These are phyloP conservation scores for Arenicola marina DNA, from an alignment of 2,888 invertebrate species.

Conservation along the genomic window DNA sequence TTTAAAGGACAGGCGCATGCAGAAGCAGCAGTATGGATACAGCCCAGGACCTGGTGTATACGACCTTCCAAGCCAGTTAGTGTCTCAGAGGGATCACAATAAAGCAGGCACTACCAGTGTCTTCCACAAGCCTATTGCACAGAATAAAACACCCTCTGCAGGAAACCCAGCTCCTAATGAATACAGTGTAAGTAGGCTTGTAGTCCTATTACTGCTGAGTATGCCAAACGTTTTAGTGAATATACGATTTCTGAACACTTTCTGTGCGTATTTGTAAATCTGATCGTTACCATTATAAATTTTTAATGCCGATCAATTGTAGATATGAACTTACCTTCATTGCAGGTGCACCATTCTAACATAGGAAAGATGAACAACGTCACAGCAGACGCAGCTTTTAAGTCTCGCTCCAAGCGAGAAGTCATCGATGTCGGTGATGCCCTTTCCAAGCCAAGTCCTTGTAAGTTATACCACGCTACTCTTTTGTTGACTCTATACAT, in stretches of 20 bases:
- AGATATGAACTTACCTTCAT: too few relatives aligned
- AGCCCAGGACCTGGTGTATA: conserved; percentile 55
- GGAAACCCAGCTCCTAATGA: conserved; percentile 54
- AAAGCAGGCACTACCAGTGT: conserved; percentile 43
- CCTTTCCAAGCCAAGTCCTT: conserved; percentile 48
- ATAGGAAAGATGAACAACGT: conserved; percentile 41
- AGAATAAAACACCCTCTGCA: conserved; percentile 32
- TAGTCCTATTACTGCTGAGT: too few relatives aligned
- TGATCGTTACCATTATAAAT: too few relatives aligned
- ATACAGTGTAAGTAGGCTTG: conserved; percentile 55
- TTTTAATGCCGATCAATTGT: too few relatives aligned
- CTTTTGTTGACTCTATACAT: too few relatives aligned
- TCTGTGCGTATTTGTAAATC: too few relatives aligned
- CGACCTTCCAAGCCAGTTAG: conserved; percentile 42
- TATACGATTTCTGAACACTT: too few relatives aligned
- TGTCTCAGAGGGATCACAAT: conserved; percentile 48
- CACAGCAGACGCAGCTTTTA: conserved; percentile 55
- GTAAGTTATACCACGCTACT: too few relatives aligned
- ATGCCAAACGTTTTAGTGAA: too few relatives aligned
- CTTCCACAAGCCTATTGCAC: conserved; percentile 56
- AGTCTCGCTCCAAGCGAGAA: conserved; percentile 55
- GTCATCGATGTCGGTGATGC: conserved; percentile 40
- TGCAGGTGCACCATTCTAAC: too few relatives aligned
- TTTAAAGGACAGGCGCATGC: conserved; percentile 44
- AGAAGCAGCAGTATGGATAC: conserved; percentile 38